Evolutionary conservation across 2,888 invertebrate species (phyloP).

Genomic region (Dexiosoma caninum): DNA sequence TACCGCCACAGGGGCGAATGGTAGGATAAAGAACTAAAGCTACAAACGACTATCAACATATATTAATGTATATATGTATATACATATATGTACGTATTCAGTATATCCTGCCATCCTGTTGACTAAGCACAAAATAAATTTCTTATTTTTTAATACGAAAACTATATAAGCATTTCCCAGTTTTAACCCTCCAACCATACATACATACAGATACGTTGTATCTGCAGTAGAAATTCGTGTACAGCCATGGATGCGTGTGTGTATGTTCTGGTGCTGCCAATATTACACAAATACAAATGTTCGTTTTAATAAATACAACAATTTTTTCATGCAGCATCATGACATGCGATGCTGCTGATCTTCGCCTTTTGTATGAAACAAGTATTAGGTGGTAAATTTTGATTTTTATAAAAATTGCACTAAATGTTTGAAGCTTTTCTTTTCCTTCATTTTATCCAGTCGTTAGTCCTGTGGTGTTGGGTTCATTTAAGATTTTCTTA

Average conservation of each 20-base stretch:
- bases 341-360: conserved; percentile 42
- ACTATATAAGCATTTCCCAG: neutral
- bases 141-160: conserved; percentile 18
- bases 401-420: conserved; percentile 49
- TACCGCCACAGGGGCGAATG: conserved; percentile 17
- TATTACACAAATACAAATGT: conserved; percentile 3
- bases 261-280: conserved; percentile 17
- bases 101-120: conserved; percentile 50
- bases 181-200: neutral
- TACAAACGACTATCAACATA: neutral
- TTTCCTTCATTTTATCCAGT: neutral
- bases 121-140: conserved; percentile 59
- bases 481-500: conserved; percentile 26
- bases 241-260: conserved; percentile 1
- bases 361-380: conserved; percentile 15
- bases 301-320: neutral
- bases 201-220: conserved; percentile 9
- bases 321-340: neutral
- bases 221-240: neutral
- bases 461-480: conserved; percentile 28
- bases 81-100: neutral
- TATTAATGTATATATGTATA: neutral
- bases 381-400: conserved; percentile 53
- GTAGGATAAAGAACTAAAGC: conserved; percentile 32
- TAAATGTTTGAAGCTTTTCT: conserved; percentile 4